phyloP scores from a whole-genome alignment of 2,797 vertebrate species.

The Microctenopoma steveboyesi region DNA sequence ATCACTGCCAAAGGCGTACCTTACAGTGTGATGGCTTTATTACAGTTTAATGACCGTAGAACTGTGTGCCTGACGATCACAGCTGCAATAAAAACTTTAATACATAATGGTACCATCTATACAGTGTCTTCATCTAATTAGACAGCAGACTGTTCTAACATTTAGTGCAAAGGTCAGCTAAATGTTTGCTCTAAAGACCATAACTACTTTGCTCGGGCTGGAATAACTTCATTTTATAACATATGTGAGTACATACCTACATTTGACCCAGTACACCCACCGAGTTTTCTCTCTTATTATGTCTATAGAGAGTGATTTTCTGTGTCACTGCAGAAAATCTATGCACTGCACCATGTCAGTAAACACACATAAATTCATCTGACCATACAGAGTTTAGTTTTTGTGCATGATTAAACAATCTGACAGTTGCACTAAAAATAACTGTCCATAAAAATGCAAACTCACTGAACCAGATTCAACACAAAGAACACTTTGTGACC shows the following conservation, averaged over 20 bases:
- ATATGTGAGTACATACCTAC: background rate
- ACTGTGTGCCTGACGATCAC: background rate
- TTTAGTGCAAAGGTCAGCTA: background rate
- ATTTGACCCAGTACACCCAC: too few relatives aligned
- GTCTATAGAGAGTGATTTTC: background rate
- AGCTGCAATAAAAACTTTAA: background rate
- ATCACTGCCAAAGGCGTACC: background rate
- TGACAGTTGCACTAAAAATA: background rate
- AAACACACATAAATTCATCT: too few relatives aligned
- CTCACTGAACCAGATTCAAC: too few relatives aligned
- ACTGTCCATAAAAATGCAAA: background rate
- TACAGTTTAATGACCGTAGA: background rate
- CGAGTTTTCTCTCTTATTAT: too few relatives aligned
- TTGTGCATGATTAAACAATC: background rate
- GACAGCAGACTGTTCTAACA: background rate
- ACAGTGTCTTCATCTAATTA: background rate
- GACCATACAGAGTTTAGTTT: too few relatives aligned
- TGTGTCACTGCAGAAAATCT: slow-evolving; percentile 1
- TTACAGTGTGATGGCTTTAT: background rate
- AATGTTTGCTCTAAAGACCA: background rate
- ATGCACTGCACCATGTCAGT: background rate
- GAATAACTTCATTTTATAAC: background rate
- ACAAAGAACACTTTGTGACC: slow-evolving; percentile 1
- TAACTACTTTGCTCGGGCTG: background rate
- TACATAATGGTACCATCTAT: background rate